Percentiles rank a stretch among this genome's conserved stretches.
Conservation (phyloP, 2,113 vertebrate species). For the Atlantisia rogersi region DNA sequence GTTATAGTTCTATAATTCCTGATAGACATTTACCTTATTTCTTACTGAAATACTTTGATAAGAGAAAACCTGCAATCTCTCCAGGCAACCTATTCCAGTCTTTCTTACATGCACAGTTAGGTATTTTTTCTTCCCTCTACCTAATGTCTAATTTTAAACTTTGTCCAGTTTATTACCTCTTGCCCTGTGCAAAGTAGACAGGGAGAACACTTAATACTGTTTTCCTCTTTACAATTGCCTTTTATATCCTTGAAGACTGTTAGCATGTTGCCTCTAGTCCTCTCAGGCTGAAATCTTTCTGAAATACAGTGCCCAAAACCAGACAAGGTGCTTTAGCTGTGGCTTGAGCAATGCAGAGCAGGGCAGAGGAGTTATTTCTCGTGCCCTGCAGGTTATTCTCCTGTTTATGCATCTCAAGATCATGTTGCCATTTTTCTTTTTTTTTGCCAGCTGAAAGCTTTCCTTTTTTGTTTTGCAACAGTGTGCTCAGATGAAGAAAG, state of each 20-base stretch:
- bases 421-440: background rate
- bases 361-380: background rate
- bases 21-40: background rate
- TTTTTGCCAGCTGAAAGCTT: background rate
- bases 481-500: background rate
- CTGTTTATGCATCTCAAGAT: slow-evolving; percentile 14
- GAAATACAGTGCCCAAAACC: background rate
- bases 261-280: background rate
- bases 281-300: background rate
- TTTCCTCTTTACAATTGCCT: background rate
- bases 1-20: background rate
- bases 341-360: background rate
- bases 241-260: background rate
- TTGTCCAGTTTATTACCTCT: background rate
- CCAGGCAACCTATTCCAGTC: background rate
- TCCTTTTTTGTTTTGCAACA: slow-evolving; percentile 30
- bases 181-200: background rate
- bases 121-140: background rate
- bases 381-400: slow-evolving; percentile 13
- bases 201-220: background rate
- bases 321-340: background rate
- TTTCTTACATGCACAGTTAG: background rate
- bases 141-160: background rate
- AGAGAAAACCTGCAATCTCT: background rate
- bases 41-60: background rate